These are phyloP conservation scores for Tetragonisca angustula DNA, from an alignment of 2,888 invertebrate species.

Conservation along the genomic window DNA sequence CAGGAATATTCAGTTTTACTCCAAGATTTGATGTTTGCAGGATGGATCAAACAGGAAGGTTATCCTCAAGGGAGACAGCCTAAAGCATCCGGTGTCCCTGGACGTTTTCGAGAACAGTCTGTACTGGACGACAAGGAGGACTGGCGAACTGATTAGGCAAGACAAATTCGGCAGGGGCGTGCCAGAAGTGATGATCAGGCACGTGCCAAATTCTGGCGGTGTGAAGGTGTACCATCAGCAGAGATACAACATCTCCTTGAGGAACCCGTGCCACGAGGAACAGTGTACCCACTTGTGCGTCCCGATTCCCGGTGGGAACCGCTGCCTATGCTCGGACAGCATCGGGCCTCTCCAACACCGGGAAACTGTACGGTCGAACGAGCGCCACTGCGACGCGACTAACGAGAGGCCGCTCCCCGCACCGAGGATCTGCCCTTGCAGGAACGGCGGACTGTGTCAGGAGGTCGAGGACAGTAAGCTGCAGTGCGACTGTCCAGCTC, in stretches of 20 bases:
- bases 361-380: constrained; percentile 36
- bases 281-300: constrained; percentile 97
- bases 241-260: constrained; percentile 91
- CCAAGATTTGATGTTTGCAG: constrained; percentile 80
- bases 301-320: constrained; percentile 93
- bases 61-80: constrained; percentile 89
- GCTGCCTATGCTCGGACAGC: constrained; percentile 96
- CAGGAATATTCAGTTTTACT: neutral
- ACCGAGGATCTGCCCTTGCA: constrained; percentile 92
- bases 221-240: constrained; percentile 94
- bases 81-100: constrained; percentile 85
- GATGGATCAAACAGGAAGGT: constrained; percentile 92
- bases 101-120: constrained; percentile 97
- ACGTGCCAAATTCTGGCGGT: constrained; percentile 93
- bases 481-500: constrained; percentile 89
- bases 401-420: constrained; percentile 90
- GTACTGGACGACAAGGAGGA: constrained; percentile 96
- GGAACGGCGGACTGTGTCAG: constrained; percentile 93
- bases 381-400: constrained; percentile 92
- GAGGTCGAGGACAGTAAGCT: constrained; percentile 85
- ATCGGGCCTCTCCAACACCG: constrained; percentile 80
- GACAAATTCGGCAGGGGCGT: constrained; percentile 99
- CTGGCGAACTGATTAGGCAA: constrained; percentile 94
- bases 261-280: constrained; percentile 89
- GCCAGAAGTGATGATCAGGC: constrained; percentile 91